Percentiles rank a stretch among this genome's conserved stretches.
phyloP scores from a whole-genome alignment of 2,888 invertebrate genomes.

The Nymphalis polychloros region DNA sequence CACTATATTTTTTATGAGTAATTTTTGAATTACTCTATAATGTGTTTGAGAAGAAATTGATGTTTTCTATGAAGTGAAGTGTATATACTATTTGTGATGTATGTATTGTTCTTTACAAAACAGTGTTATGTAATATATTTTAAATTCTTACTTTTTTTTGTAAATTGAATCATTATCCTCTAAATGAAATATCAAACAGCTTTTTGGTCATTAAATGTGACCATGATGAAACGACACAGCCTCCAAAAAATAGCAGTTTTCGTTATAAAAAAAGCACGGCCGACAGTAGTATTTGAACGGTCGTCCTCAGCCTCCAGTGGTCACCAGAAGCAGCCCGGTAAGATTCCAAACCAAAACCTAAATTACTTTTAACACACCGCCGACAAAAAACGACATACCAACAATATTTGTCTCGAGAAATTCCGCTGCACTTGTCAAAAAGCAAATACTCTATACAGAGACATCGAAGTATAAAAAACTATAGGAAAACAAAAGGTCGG shows the following conservation, averaged over 20 bases:
- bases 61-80: no score
- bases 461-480: constrained; percentile 47
- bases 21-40: no score
- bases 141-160: no score
- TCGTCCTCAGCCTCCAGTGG: constrained; percentile 24
- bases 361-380: constrained; percentile 41
- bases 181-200: no score
- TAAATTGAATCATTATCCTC: no score
- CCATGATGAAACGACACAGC: not conserved
- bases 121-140: no score
- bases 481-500: constrained; percentile 66
- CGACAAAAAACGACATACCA: constrained; percentile 60
- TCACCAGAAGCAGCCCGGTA: constrained; percentile 33
- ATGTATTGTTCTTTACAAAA: no score
- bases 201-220: not conserved
- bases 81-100: no score
- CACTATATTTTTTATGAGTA: no score
- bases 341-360: constrained; percentile 41
- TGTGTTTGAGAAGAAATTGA: no score
- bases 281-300: constrained; percentile 18
- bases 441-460: constrained; percentile 74
- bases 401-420: constrained; percentile 66
- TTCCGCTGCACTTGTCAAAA: constrained; percentile 72
- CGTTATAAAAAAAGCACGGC: constrained; percentile 15
- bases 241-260: constrained; percentile 13